Evolutionary conservation across 2,797 vertebrate genomes (phyloP).

Genomic region (Leptoclinus maculatus): DNA sequence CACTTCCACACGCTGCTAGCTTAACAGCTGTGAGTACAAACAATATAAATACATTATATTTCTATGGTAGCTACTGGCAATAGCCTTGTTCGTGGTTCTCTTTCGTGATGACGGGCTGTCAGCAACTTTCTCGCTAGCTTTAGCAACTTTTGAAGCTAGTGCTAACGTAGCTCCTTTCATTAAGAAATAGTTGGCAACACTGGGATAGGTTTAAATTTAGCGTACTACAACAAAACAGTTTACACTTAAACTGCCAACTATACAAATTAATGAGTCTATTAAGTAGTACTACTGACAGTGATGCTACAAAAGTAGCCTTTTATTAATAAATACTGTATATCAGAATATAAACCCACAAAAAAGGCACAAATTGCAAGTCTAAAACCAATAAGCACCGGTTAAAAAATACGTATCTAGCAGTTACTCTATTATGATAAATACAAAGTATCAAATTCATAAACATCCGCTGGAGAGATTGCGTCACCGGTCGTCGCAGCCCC

Average conservation of each 20-base stretch:
- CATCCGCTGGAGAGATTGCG: background rate
- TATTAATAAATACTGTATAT: background rate
- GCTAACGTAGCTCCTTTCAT: background rate
- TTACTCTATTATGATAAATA: background rate
- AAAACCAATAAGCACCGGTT: background rate
- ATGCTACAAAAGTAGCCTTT: background rate
- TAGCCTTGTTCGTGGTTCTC: too few species aligned
- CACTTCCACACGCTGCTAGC: too few species aligned
- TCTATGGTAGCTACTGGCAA: too few species aligned
- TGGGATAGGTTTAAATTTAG: background rate
- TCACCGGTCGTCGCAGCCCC: constrained; percentile 34
- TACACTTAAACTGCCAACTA: background rate
- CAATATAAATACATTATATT: too few species aligned
- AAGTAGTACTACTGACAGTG: background rate
- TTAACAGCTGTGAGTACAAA: too few species aligned
- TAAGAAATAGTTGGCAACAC: background rate
- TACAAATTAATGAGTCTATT: too few species aligned
- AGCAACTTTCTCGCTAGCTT: background rate
- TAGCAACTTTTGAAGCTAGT: background rate
- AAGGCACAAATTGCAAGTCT: background rate
- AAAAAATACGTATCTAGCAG: background rate
- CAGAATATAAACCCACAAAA: background rate
- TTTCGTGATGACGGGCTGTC: too few species aligned
- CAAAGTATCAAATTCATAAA: background rate
- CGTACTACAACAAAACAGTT: background rate